Conservation (phyloP, 2,113 vertebrate genomes). For the Muscicapa adusta region DNA sequence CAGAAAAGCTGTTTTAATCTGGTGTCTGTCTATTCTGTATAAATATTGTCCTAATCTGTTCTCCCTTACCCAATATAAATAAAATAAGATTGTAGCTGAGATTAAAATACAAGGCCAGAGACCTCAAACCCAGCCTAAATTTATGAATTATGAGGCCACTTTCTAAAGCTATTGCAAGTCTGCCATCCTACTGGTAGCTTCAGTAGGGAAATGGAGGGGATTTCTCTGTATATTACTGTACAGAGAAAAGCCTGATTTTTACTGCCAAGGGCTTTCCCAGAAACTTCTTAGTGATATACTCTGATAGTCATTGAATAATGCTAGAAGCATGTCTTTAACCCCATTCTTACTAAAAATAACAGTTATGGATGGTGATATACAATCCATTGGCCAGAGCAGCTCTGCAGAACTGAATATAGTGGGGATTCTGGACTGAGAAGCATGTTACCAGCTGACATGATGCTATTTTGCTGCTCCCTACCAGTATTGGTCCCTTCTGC, state of each 20-base stretch:
- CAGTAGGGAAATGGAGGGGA: background rate
- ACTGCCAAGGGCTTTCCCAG: background rate
- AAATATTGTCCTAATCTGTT: conserved; percentile 31
- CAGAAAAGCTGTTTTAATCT: conserved; percentile 28
- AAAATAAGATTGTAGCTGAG: background rate
- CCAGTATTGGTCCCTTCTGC: background rate
- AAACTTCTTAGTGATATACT: background rate
- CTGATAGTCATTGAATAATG: background rate
- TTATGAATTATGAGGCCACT: background rate
- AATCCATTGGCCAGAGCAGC: background rate
- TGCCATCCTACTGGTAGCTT: background rate
- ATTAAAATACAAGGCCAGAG: background rate
- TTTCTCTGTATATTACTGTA: background rate
- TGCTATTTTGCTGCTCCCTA: background rate
- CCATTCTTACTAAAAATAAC: background rate
- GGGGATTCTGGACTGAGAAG: background rate
- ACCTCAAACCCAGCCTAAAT: background rate
- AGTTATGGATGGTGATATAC: accelerated
- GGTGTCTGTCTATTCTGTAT: background rate
- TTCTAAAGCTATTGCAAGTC: background rate
- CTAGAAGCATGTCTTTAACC: background rate
- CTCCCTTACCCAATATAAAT: conserved; percentile 10
- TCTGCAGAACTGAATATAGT: background rate
- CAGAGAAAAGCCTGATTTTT: background rate
- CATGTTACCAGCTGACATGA: background rate